A percentile compares a stretch with the other conserved stretches of the same genome.
phyloP scores from a whole-genome alignment of 2,797 vertebrate species.

The Eremophila alpestris region DNA sequence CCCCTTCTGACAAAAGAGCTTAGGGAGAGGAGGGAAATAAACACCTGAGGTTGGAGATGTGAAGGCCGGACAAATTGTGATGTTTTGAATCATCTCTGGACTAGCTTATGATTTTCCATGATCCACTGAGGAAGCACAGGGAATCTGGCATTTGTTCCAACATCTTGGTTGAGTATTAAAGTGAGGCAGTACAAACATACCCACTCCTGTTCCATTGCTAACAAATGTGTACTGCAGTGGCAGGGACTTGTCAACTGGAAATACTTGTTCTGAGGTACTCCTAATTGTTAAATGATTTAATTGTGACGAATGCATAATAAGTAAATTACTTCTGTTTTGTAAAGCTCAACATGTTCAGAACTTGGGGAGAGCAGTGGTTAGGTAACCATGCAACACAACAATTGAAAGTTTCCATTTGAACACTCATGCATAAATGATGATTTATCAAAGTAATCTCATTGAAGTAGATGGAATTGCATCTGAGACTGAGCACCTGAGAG shows the following conservation, averaged over 20 bases:
- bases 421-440: background rate
- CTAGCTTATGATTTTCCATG: background rate
- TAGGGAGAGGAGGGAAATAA: background rate
- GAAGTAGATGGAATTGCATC: background rate
- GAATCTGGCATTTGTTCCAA: background rate
- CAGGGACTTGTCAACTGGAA: slow-evolving; percentile 13
- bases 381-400: background rate
- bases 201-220: background rate
- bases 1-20: background rate
- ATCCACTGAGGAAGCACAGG: background rate
- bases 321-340: background rate
- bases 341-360: background rate
- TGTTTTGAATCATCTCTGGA: background rate
- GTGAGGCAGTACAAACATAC: background rate
- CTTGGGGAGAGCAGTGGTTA: background rate
- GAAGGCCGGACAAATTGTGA: background rate
- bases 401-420: background rate
- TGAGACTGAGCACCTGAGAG: background rate
- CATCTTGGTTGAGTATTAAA: background rate
- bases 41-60: background rate
- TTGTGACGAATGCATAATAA: background rate
- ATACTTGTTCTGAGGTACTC: slow-evolving; percentile 2
- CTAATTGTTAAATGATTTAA: slow-evolving; percentile 23
- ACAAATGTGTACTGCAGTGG: background rate
- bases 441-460: background rate